Evolutionary conservation across 2,797 vertebrate genomes (phyloP).

Genomic region (Loriculus beryllinus): DNA sequence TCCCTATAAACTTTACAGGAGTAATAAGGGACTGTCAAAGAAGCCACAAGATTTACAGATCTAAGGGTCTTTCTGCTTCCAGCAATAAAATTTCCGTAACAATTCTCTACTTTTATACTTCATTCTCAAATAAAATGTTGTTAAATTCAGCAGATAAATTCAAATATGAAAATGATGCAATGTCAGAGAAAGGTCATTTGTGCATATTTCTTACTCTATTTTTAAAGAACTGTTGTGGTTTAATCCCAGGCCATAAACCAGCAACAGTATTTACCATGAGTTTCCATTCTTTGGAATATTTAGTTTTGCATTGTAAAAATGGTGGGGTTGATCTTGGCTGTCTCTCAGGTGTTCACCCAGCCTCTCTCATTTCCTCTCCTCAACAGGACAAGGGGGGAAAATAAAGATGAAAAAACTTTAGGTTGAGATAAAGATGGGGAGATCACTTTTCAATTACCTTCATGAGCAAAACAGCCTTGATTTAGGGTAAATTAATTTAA

Average conservation of each 20-base stretch:
- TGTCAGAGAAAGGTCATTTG: neutral
- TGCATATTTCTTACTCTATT: neutral
- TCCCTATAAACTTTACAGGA: neutral
- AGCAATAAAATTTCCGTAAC: neutral
- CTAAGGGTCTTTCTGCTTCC: neutral
- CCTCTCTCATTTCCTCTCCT: fast-evolving
- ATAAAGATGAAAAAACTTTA: neutral
- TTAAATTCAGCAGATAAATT: neutral
- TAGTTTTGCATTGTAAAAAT: neutral
- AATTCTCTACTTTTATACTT: neutral
- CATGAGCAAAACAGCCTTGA: neutral
- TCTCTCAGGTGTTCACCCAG: neutral
- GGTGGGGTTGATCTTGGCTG: neutral
- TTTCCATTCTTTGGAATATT: neutral
- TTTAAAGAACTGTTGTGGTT: neutral
- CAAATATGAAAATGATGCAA: neutral
- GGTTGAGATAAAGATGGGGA: neutral
- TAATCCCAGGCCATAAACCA: neutral
- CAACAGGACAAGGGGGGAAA: neutral
- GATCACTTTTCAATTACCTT: neutral
- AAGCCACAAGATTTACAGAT: neutral
- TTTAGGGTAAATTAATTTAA: neutral
- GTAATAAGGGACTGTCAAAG: neutral
- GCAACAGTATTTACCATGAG: neutral
- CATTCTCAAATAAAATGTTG: neutral